Evolutionary conservation across 2,888 invertebrate genomes (phyloP).

Genomic region (Ethmia dodecea): DNA sequence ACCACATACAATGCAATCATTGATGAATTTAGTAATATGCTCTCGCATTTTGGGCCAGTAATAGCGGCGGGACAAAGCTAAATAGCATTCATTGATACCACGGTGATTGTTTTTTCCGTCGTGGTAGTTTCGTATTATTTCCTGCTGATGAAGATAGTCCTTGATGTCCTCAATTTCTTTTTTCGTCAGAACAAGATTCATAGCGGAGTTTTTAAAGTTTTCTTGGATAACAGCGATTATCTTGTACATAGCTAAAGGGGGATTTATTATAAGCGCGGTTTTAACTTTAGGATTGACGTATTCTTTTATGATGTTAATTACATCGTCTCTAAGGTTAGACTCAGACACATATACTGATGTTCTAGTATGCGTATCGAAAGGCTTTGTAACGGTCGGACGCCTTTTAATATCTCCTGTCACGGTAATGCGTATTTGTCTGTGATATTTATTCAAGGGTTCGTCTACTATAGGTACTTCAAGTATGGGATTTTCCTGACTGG

Average conservation of each 20-base stretch:
- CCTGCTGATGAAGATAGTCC: constrained; percentile 1
- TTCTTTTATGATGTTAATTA: constrained; percentile 13
- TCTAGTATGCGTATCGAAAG: constrained; percentile 10
- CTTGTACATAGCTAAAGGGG: constrained; percentile 6
- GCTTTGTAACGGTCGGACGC: constrained; percentile 8
- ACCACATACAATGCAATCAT: constrained; percentile 13
- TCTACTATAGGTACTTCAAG: constrained; percentile 21
- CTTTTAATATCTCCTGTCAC: constrained; percentile 10
- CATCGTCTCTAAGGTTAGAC: constrained; percentile 12
- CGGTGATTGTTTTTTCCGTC: constrained; percentile 11
- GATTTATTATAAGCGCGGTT: constrained; percentile 7
- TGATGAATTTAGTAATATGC: constrained; percentile 11
- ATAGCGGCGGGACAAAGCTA: constrained; percentile 3
- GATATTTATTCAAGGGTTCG: constrained; percentile 21
- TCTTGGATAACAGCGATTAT: constrained; percentile 4
- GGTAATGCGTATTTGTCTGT: constrained; percentile 16
- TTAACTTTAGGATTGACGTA: constrained; percentile 14
- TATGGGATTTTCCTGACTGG: constrained; percentile 19
- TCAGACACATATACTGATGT: constrained; percentile 9
- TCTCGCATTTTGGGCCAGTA: constrained; percentile 16
- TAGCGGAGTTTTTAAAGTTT: not conserved
- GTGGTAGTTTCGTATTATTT: constrained; percentile 14
- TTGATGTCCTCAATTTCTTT: constrained; percentile 14
- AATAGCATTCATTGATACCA: constrained; percentile 4
- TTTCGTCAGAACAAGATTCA: constrained; percentile 6